Percentiles rank a stretch among this genome's conserved stretches.
phyloP scores from a whole-genome alignment of 2,113 vertebrate genomes.

The Takifugu flavidus region DNA sequence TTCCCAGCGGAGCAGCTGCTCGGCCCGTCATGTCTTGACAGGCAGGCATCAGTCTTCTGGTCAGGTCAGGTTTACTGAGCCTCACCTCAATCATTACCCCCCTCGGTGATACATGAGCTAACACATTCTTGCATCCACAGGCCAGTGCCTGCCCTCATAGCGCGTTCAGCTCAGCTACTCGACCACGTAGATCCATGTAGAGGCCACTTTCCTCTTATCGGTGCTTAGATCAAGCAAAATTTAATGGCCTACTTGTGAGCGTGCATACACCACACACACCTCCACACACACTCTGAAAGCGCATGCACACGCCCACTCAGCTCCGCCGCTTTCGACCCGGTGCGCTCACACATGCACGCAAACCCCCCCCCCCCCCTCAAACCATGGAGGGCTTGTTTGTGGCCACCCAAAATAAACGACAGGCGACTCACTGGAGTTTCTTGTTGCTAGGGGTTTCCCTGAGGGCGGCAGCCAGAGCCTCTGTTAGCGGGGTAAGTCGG shows the following conservation, averaged over 20 bases:
- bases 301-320: conserved; percentile 21
- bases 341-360: conserved; percentile 9
- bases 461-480: conserved; percentile 51
- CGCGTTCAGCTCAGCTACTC: no score
- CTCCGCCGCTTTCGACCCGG: conserved; percentile 5
- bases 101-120: conserved; percentile 1
- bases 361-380: conserved; percentile 1
- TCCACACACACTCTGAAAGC: conserved; percentile 19
- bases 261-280: conserved; percentile 27
- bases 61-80: conserved; percentile 6
- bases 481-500: conserved; percentile 36
- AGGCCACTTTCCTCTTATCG: conserved; percentile 4
- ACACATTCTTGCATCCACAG: not conserved
- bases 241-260: conserved; percentile 37
- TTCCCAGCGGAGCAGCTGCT: conserved; percentile 52
- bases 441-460: conserved; percentile 77
- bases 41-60: conserved; percentile 21
- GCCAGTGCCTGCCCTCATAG: not conserved
- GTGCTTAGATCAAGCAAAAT: conserved; percentile 35
- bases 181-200: fast-evolving
- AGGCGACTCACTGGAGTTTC: conserved; percentile 59
- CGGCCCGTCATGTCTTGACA: conserved; percentile 55
- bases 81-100: conserved; percentile 2
- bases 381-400: conserved; percentile 40
- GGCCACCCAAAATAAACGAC: conserved; percentile 63